Base-by-base conservation (phyloP, 2,797 vertebrate genomes). In the Neomorphus geoffroyi region DNA sequence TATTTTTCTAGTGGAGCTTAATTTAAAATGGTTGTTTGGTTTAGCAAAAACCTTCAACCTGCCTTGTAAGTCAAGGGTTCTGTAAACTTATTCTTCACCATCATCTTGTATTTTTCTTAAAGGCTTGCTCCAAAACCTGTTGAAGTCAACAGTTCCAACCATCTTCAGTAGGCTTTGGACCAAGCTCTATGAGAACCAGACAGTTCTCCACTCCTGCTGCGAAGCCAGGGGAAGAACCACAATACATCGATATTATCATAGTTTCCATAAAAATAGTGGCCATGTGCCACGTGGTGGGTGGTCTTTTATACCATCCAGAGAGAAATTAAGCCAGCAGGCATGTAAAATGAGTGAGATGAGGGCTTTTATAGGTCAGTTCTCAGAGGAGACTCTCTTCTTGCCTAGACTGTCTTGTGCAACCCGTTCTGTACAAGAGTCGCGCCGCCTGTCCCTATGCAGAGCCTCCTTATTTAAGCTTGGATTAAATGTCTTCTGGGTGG, bases 1-100 rank as follows among this genome's bases (percentile, higher is more conserved):
- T 58, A 90, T 90, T 96, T 95, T 91, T 84, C 73, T 92, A 90
- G 54, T 24, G 64, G 30, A 85, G 57, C 84, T 93, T 69, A 54
- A 96, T 88, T 92, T 84, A 61, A 92, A 88, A 81, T 54, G 2
- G 35, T 53, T 86, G 28, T 90, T 95, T 88, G 39, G 46, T 72
- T 94, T 90, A 92, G 80, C 62, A 90, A 82, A 96, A 92, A 7
- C 64, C 58, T 86, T 60, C 80, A 77, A 33, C 51, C 11, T 84
- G 71, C 79, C 62, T 41, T 64, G 56, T 28, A 48, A 85, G 51
- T 81, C 60, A 64, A 74, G 32, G 30, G 28, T 39, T 79, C 78
- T 80, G 45, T 18, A 72, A 71, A 27, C 10, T 94, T 73, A 33
- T 75, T 80, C 67, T 56, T 79, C 54, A 24, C 8, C 45, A 9